Conservation (phyloP, 2,888 invertebrate genomes). For the Achlya flavicornis region DNA sequence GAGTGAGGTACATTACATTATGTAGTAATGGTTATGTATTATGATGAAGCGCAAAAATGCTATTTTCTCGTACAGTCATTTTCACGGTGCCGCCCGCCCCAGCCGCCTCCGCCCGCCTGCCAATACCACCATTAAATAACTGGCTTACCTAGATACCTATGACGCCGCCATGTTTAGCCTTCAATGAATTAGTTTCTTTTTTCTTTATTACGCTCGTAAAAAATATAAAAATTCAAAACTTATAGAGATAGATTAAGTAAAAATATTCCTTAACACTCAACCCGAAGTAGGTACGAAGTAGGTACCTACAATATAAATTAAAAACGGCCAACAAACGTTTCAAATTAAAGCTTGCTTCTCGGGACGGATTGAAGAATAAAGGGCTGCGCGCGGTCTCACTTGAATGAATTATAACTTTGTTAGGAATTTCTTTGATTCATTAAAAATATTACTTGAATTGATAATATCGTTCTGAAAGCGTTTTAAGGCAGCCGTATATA, state of each 20-base stretch:
- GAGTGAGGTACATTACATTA: no score
- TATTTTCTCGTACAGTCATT: not conserved
- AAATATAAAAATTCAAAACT: no score
- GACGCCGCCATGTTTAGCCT: no score
- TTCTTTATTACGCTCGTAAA: not conserved
- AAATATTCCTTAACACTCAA: not conserved
- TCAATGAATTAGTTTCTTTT: no score
- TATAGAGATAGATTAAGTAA: not conserved
- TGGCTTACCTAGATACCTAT: no score
- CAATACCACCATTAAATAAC: no score
- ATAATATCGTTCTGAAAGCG: not conserved
- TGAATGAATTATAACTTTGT: slow-evolving; percentile 9
- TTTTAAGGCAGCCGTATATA: not conserved
- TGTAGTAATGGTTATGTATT: not conserved
- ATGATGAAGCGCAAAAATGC: not conserved
- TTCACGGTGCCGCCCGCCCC: not conserved
- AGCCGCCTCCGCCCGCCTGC: not conserved
- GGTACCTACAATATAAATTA: not conserved
- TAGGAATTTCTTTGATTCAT: slow-evolving; percentile 12
- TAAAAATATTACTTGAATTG: not conserved
- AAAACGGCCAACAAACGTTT: not conserved
- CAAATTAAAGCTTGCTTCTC: slow-evolving; percentile 5
- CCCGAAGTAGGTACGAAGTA: not conserved
- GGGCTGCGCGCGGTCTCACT: slow-evolving; percentile 7
- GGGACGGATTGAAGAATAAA: not conserved